A percentile compares a stretch with the other conserved stretches of the same genome.
Evolutionary conservation across 1,140 invertebrate genomes (phyloP).

Genomic region (Whitmania pigra): DNA sequence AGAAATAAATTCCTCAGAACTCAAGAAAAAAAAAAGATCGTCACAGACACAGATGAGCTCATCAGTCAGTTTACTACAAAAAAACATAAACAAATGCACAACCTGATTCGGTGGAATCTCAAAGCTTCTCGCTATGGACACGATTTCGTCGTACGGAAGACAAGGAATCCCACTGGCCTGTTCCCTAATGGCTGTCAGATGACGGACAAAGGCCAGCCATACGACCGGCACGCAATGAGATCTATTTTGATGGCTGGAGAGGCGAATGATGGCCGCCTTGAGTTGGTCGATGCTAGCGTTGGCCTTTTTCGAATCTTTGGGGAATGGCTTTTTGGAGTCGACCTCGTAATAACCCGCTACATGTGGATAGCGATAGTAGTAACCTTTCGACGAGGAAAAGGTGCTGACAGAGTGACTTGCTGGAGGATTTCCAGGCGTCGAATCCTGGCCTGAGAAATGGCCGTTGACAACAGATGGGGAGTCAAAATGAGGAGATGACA

Average conservation of each 20-base stretch:
- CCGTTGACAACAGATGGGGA: constrained; percentile 21
- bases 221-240: constrained; percentile 18
- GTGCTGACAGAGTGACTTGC: neutral
- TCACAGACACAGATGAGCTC: no score
- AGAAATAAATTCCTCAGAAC: no score
- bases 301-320: constrained; percentile 24
- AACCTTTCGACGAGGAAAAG: neutral
- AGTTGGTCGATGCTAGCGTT: constrained; percentile 26
- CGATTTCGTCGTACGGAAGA: constrained; percentile 23
- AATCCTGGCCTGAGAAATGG: constrained; percentile 14
- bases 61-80: neutral
- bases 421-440: neutral
- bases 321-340: constrained; percentile 22
- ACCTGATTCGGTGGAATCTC: constrained; percentile 22
- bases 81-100: neutral
- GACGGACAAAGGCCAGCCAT: constrained; percentile 23
- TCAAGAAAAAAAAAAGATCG: no score
- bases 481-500: constrained; percentile 23
- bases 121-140: constrained; percentile 24
- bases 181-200: constrained; percentile 24
- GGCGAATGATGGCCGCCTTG: constrained; percentile 22
- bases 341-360: constrained; percentile 25
- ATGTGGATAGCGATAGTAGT: constrained; percentile 16
- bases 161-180: constrained; percentile 22
- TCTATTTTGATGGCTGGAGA: constrained; percentile 14